Percentiles rank a stretch among this genome's conserved stretches.
Evolutionary conservation across 2,888 invertebrate genomes (phyloP).

Genomic region (Noctua janthina): DNA sequence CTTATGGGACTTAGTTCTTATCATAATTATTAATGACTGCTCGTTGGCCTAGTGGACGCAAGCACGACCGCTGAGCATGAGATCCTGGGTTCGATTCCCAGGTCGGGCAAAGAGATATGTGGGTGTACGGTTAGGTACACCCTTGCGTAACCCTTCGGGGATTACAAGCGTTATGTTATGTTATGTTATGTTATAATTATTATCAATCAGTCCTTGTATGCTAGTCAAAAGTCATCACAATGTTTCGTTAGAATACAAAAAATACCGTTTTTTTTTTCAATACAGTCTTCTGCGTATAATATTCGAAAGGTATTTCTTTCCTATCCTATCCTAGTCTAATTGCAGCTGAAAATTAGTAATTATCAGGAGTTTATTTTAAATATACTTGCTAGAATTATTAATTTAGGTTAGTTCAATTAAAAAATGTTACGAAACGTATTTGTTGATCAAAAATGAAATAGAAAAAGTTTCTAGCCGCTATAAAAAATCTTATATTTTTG

Average conservation of each 20-base stretch:
- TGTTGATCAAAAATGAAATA: not conserved
- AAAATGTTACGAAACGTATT: not conserved
- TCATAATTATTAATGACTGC: not conserved
- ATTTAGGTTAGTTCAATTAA: not conserved
- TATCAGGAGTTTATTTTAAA: not conserved
- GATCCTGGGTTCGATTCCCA: not conserved
- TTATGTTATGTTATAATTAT: not conserved
- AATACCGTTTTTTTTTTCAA: not conserved
- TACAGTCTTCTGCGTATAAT: not conserved
- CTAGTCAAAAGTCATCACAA: slow-evolving; percentile 48
- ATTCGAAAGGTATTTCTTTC: no score
- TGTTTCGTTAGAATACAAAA: no score
- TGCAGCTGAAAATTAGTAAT: slow-evolving; percentile 10
- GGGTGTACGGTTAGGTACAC: not conserved
- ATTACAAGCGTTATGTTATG: not conserved
- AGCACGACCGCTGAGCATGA: not conserved
- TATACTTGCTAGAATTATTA: not conserved
- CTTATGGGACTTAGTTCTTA: slow-evolving; percentile 18
- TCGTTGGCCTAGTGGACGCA: not conserved
- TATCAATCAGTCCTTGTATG: not conserved
- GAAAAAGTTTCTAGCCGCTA: not conserved
- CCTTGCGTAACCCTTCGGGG: not conserved
- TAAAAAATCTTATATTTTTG: not conserved
- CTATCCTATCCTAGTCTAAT: slow-evolving; percentile 38
- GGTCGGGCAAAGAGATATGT: not conserved